Conservation (phyloP, 2,888 invertebrate genomes). For the Trachelus iudaicus region DNA sequence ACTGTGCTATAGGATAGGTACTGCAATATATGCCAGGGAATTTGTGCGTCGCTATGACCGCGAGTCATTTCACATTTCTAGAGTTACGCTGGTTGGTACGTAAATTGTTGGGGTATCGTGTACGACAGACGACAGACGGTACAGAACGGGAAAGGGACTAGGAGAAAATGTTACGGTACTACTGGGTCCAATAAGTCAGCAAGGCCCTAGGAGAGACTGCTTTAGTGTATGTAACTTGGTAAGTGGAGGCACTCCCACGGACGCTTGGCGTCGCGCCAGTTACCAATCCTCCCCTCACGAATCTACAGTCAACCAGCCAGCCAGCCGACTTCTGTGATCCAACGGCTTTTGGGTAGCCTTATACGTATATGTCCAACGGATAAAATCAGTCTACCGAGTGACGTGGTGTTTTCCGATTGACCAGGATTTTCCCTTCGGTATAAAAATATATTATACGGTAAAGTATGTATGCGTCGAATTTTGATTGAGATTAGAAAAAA, state of each 20-base stretch:
- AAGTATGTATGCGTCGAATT: background rate
- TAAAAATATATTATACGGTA: background rate
- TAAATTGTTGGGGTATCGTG: background rate
- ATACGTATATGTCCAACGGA: slow-evolving; percentile 19
- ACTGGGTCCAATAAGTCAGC: slow-evolving; percentile 5
- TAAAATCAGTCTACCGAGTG: slow-evolving; percentile 40
- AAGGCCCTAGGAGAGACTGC: slow-evolving; percentile 9
- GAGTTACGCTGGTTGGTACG: background rate
- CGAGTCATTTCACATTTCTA: background rate
- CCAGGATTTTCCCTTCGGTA: slow-evolving; percentile 31
- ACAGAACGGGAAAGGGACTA: background rate
- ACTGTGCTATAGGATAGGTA: background rate
- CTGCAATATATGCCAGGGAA: background rate
- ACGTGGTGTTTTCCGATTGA: slow-evolving; percentile 39
- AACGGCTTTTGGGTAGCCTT: background rate
- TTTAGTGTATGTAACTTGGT: slow-evolving; percentile 48
- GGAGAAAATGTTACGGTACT: slow-evolving; percentile 3
- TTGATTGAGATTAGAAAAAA: background rate
- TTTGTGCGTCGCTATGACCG: background rate
- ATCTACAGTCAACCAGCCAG: background rate
- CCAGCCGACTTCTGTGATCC: background rate
- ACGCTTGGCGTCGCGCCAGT: slow-evolving; percentile 48
- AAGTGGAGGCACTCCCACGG: slow-evolving; percentile 58
- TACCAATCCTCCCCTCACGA: slow-evolving; percentile 24
- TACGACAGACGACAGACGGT: background rate